Evolutionary conservation across 2,888 invertebrate genomes (phyloP).

Genomic region (Plemyria rubiginata): DNA sequence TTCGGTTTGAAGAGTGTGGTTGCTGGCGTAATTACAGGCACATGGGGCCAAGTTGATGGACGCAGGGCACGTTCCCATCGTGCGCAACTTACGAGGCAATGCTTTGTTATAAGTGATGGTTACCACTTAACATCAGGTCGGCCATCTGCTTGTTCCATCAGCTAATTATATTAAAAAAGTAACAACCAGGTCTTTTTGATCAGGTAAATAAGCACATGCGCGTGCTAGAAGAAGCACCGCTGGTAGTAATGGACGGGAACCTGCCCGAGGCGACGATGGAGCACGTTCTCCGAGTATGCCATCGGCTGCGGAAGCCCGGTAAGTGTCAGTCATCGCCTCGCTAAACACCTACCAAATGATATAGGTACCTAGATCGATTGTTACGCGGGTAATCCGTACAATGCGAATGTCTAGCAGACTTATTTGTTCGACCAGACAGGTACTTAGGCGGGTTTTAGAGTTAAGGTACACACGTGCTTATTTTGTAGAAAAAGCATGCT

Average conservation of each 20-base stretch:
- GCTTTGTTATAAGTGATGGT: no score
- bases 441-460: no score
- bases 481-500: no score
- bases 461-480: no score
- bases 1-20: no score
- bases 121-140: no score
- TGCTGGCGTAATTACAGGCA: no score
- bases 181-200: neutral
- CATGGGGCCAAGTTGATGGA: no score
- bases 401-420: conserved; percentile 1
- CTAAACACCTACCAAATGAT: conserved; percentile 4
- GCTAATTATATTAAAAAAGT: no score
- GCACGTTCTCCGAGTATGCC: conserved; percentile 86
- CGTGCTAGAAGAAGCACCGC: conserved; percentile 86
- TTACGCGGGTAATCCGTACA: conserved; percentile 20
- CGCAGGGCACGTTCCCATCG: no score
- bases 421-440: neutral
- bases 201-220: conserved; percentile 86
- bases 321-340: conserved; percentile 50
- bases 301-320: conserved; percentile 88
- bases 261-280: conserved; percentile 88
- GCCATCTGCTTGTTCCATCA: no score
- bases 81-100: no score
- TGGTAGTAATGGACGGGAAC: conserved; percentile 95
- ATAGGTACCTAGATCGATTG: neutral